Percentiles rank a stretch among this genome's conserved stretches.
Evolutionary conservation across 2,888 invertebrate genomes (phyloP).

Genomic region (Hypselothyrea guttata): DNA sequence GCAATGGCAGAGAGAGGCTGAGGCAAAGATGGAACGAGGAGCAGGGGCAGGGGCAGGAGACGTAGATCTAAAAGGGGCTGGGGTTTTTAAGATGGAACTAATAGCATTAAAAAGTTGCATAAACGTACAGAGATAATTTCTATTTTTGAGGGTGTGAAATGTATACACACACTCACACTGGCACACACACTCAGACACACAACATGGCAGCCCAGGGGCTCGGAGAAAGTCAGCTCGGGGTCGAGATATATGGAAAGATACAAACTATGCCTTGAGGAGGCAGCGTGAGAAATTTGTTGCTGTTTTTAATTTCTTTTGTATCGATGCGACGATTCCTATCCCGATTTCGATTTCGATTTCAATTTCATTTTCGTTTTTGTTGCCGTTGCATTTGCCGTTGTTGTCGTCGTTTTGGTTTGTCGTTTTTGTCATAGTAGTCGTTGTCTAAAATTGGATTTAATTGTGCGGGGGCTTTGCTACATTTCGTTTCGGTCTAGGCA

Average conservation of each 20-base stretch:
- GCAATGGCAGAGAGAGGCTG: slow-evolving; percentile 33
- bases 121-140: slow-evolving; percentile 78
- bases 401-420: too few relatives aligned
- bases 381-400: too few relatives aligned
- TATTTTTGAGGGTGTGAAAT: slow-evolving; percentile 79
- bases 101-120: slow-evolving; percentile 78
- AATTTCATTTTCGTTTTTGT: slow-evolving; percentile 34
- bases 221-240: slow-evolving; percentile 74
- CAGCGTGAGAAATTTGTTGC: slow-evolving; percentile 74
- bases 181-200: slow-evolving; percentile 18
- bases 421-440: slow-evolving; percentile 27
- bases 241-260: slow-evolving; percentile 51
- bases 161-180: slow-evolving; percentile 46
- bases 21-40: slow-evolving; percentile 18
- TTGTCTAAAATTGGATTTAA: slow-evolving; percentile 59
- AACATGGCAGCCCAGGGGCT: slow-evolving; percentile 16
- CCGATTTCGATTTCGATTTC: slow-evolving; percentile 48
- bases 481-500: slow-evolving; percentile 42
- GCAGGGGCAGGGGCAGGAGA: slow-evolving; percentile 4
- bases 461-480: slow-evolving; percentile 31
- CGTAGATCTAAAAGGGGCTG: slow-evolving; percentile 37
- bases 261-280: slow-evolving; percentile 29
- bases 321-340: slow-evolving; percentile 51
- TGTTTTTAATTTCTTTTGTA: slow-evolving; percentile 72
- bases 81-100: slow-evolving; percentile 76